phyloP scores from a whole-genome alignment of 2,113 vertebrate species.

The Regulus satrapa region DNA sequence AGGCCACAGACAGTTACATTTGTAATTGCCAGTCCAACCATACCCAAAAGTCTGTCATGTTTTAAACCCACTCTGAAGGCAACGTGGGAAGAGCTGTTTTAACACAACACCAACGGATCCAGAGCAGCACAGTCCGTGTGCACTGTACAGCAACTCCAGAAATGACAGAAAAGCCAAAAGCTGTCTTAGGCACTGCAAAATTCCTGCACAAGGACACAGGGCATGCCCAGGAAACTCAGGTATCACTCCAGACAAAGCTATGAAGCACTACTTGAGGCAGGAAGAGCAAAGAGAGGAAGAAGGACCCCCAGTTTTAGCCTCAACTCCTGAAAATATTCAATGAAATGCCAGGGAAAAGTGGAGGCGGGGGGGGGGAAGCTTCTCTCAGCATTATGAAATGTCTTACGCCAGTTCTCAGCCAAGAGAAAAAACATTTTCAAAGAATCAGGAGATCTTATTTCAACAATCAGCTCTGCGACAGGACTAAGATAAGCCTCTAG shows the following conservation, averaged over 20 bases:
- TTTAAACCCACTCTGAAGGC: neutral
- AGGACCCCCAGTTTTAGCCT: neutral
- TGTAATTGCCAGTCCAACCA: neutral
- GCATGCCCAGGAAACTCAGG: neutral
- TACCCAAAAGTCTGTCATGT: neutral
- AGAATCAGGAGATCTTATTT: neutral
- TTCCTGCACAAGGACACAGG: neutral
- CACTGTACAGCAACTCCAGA: neutral
- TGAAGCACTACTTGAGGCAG: neutral
- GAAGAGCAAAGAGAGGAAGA: neutral
- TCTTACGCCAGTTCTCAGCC: neutral
- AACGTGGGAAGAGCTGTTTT: neutral
- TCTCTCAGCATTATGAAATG: neutral
- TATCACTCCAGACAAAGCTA: rapidly evolving
- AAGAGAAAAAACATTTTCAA: neutral
- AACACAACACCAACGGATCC: rapidly evolving
- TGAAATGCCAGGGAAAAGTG: neutral
- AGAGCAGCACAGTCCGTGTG: neutral
- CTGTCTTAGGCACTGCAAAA: neutral
- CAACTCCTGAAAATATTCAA: neutral
- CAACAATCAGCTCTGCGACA: neutral
- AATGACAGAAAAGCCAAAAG: neutral
- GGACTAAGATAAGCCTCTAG: neutral
- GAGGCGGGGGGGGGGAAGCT: rapidly evolving
- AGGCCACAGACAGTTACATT: neutral